Evolutionary conservation across 2,113 vertebrate genomes (phyloP).

Genomic region (Spea multiplicata): DNA sequence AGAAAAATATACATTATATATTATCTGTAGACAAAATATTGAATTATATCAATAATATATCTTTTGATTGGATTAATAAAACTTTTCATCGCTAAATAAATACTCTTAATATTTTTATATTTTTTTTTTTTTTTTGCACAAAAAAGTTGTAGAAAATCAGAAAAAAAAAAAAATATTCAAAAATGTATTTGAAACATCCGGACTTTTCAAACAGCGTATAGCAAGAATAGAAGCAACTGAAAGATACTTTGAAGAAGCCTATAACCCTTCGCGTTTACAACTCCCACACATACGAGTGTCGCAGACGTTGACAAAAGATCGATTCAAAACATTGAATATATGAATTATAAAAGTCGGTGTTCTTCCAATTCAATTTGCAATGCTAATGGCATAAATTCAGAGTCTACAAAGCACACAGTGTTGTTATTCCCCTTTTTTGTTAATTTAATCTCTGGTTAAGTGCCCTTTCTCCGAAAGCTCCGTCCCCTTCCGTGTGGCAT

Average conservation of each 20-base stretch:
- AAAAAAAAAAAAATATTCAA: constrained; percentile 47
- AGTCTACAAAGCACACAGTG: background rate
- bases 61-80: no score
- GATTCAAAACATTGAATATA: constrained; percentile 76
- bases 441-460: background rate
- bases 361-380: constrained; percentile 72
- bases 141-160: constrained; percentile 45
- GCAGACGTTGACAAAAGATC: constrained; percentile 70
- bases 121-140: background rate
- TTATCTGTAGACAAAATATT: no score
- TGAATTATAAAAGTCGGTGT: constrained; percentile 68
- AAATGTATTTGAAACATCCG: constrained; percentile 49
- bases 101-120: no score
- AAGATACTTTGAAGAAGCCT: constrained; percentile 58
- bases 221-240: constrained; percentile 71
- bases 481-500: background rate
- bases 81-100: no score
- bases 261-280: constrained; percentile 56
- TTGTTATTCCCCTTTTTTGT: background rate
- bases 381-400: constrained; percentile 65
- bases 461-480: background rate
- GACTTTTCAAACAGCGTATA: constrained; percentile 55
- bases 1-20: no score
- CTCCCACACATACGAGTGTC: constrained; percentile 61
- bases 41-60: no score